Evolutionary conservation across 2,888 invertebrate genomes (phyloP), one percentile per base, ranked within the genome.

Genomic region (Encarsia formosa): DNA sequence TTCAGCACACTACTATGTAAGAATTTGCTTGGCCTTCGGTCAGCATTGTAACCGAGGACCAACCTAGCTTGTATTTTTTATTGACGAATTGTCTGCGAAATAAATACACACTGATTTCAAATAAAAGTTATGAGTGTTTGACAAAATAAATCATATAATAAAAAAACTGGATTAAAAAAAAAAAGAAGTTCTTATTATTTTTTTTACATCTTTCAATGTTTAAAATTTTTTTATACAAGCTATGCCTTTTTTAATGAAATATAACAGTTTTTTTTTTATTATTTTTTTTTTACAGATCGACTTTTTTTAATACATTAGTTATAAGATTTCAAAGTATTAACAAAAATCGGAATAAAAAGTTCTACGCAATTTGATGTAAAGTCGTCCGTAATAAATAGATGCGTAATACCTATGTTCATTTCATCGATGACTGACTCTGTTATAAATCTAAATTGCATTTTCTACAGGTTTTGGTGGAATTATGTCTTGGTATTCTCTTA

Each of bases 401-500:
- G 19, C n/a, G n/a, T 34, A 8, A n/a, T 43, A n/a, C 37, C 39
- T 11, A 39, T 39, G 39, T 49, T 47, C n/a, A n/a, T n/a, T n/a
- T n/a, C n/a, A n/a, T n/a, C n/a, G n/a, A n/a, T n/a, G n/a, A n/a
- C n/a, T n/a, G n/a, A n/a, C n/a, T n/a, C n/a, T n/a, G n/a, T n/a
- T n/a, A n/a, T n/a, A n/a, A n/a, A n/a, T n/a, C n/a, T n/a, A n/a
- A n/a, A n/a, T 2, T 2, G 13, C 18, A 18, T 26, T 22, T 13
- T 32, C 15, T 43, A 77, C 65, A 56, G 74, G 75, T 47, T 83
- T 84, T 6, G 86, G 84, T 16, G 83, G 81, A 16, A 71, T 65
- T 3, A 89, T 83, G 41, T 76, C 77, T 29, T 84, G 80, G 69
- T 86, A 87, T 69, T 92, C 91, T 56, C 88, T 88, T 20, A 89